These are phyloP conservation scores for Oryzaephilus surinamensis DNA, from an alignment of 1,140 invertebrate genomes.

Conservation along the genomic window DNA sequence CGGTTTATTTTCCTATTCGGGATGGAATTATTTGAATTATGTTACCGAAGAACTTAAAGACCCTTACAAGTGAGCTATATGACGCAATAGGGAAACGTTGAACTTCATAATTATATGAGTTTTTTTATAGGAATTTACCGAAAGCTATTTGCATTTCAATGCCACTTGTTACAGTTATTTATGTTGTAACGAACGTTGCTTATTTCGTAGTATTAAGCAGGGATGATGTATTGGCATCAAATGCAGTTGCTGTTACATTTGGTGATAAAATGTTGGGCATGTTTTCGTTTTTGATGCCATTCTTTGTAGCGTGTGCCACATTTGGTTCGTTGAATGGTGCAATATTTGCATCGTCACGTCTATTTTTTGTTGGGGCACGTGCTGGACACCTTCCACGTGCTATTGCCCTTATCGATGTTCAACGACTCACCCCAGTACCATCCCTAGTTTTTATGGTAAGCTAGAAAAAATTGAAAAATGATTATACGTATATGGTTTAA, in stretches of 20 bases:
- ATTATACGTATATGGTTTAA: no score
- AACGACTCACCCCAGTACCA: constrained; percentile 78
- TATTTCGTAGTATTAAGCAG: constrained; percentile 80
- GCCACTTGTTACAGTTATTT: constrained; percentile 80
- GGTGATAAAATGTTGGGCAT: constrained; percentile 68
- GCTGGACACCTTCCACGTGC: constrained; percentile 82
- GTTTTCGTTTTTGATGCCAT: constrained; percentile 77
- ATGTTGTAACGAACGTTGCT: constrained; percentile 80
- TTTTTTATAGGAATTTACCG: constrained; percentile 69
- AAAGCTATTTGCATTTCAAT: constrained; percentile 85
- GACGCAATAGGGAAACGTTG: not conserved
- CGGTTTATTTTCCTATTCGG: constrained; percentile 95
- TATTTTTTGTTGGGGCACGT: constrained; percentile 87
- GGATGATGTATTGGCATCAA: constrained; percentile 66
- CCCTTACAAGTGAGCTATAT: constrained; percentile 62
- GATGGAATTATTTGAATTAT: constrained; percentile 86
- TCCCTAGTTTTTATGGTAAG: constrained; percentile 85
- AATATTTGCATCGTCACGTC: constrained; percentile 74
- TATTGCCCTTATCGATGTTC: constrained; percentile 78
- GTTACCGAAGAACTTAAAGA: constrained; percentile 90
- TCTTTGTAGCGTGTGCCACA: constrained; percentile 79
- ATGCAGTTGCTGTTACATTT: constrained; percentile 88
- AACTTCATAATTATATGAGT: constrained; percentile 5
- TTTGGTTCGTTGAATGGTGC: constrained; percentile 82
- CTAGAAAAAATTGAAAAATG: constrained; percentile 11